These are phyloP conservation scores for Habropoda laboriosa DNA, from an alignment of 1,140 invertebrate genomes.

Conservation along the genomic window DNA sequence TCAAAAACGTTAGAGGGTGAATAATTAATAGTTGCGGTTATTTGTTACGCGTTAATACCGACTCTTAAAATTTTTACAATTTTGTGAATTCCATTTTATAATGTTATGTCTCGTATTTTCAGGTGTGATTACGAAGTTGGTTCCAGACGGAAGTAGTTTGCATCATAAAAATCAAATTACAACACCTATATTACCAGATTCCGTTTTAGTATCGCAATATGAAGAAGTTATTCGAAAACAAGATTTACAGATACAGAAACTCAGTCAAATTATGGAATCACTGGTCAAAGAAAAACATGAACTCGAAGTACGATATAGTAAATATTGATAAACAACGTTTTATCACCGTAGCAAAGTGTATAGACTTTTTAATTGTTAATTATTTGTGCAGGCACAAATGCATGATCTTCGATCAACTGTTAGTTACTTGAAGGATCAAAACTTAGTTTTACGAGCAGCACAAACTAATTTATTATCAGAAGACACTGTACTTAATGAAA, in stretches of 20 bases:
- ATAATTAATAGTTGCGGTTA: conserved; percentile 39
- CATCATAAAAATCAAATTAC: conserved; percentile 73
- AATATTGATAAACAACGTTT: background rate
- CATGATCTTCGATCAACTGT: conserved; percentile 88
- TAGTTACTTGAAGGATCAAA: conserved; percentile 92
- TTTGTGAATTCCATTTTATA: background rate
- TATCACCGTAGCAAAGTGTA: background rate
- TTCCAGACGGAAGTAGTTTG: conserved; percentile 76
- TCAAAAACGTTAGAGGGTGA: conserved; percentile 91
- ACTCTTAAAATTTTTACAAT: background rate
- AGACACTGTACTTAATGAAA: conserved; percentile 56
- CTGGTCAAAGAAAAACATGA: conserved; percentile 82
- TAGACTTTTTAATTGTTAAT: background rate
- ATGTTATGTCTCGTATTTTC: background rate
- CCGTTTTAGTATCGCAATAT: conserved; percentile 88
- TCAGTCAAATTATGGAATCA: conserved; percentile 83
- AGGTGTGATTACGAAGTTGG: conserved; percentile 83
- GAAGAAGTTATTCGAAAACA: conserved; percentile 95
- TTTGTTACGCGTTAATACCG: background rate
- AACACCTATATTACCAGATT: conserved; percentile 80
- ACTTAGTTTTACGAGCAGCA: conserved; percentile 91
- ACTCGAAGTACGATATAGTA: conserved; percentile 79
- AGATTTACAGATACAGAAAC: conserved; percentile 87
- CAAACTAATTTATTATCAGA: conserved; percentile 69
- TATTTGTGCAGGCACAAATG: conserved; percentile 83